Evolutionary conservation across 1,140 invertebrate genomes (phyloP).

Genomic region (Drosophila teissieri): DNA sequence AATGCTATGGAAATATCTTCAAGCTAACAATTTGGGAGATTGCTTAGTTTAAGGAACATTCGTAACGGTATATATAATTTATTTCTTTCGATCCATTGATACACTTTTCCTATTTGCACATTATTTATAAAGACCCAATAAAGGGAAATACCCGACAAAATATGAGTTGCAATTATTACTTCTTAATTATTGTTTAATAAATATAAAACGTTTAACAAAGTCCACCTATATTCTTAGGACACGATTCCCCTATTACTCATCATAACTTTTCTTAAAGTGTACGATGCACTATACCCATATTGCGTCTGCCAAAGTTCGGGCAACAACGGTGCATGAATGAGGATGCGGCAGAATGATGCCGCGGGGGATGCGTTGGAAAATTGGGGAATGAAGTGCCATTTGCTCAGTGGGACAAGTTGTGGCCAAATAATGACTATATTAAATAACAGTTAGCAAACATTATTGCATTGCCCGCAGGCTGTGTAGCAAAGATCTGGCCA

Average conservation of each 20-base stretch:
- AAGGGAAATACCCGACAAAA: too few species aligned
- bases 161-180: too few species aligned
- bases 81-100: too few species aligned
- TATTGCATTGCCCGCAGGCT: conserved; percentile 54
- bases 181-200: too few species aligned
- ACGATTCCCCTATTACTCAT: not conserved
- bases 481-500: conserved; percentile 50
- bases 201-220: too few species aligned
- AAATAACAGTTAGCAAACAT: conserved; percentile 67
- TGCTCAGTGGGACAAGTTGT: conserved; percentile 58
- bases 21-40: too few species aligned
- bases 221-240: too few species aligned
- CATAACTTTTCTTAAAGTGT: not conserved
- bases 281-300: conserved; percentile 19
- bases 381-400: conserved; percentile 50
- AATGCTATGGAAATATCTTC: too few species aligned
- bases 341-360: conserved; percentile 13
- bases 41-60: too few species aligned
- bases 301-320: conserved; percentile 40
- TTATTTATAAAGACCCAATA: too few species aligned
- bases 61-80: too few species aligned
- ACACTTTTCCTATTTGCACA: too few species aligned
- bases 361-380: conserved; percentile 39
- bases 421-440: conserved; percentile 68
- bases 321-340: conserved; percentile 34